A percentile compares a stretch with the other conserved stretches of the same genome.
These are phyloP conservation scores for Melinopterus prodromus DNA, from an alignment of 2,888 invertebrate species.

Conservation along the genomic window DNA sequence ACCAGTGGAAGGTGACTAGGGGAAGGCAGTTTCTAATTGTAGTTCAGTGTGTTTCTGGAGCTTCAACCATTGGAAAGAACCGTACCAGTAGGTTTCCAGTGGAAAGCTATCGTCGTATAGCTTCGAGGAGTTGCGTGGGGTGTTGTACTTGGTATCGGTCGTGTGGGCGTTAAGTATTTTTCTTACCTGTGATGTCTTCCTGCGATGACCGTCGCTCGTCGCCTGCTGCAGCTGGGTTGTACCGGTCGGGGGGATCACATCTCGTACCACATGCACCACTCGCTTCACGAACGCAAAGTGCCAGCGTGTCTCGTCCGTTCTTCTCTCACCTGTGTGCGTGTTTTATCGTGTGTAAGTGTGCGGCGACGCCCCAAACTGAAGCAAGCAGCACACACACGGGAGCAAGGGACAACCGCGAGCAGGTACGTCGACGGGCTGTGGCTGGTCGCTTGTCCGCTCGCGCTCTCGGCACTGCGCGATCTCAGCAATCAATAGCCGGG, in stretches of 20 bases:
- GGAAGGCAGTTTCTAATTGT: no score
- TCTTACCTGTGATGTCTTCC: neutral
- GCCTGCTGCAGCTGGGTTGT: constrained; percentile 15
- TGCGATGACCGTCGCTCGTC: constrained; percentile 34
- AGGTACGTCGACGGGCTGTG: constrained; percentile 49
- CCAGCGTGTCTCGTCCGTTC: constrained; percentile 25
- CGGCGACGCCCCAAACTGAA: constrained; percentile 49
- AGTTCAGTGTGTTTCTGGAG: neutral
- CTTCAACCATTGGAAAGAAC: neutral
- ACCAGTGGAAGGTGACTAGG: no score
- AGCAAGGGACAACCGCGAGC: constrained; percentile 20
- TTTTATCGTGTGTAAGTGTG: constrained; percentile 42
- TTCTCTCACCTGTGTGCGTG: constrained; percentile 7
- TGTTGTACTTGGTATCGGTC: neutral
- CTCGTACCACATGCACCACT: constrained; percentile 48
- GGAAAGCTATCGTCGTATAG: no score
- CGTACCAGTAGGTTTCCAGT: no score
- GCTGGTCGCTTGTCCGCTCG: constrained; percentile 46
- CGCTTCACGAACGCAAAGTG: constrained; percentile 40
- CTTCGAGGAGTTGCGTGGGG: no score
- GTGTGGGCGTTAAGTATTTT: neutral
- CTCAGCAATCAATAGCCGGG: constrained; percentile 50
- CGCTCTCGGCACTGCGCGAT: constrained; percentile 47
- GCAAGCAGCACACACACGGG: constrained; percentile 47
- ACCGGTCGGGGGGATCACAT: constrained; percentile 21